These are phyloP conservation scores for Montipora cactus DNA, from an alignment of 64 coral and sea anemone species.

Conservation along the genomic window DNA sequence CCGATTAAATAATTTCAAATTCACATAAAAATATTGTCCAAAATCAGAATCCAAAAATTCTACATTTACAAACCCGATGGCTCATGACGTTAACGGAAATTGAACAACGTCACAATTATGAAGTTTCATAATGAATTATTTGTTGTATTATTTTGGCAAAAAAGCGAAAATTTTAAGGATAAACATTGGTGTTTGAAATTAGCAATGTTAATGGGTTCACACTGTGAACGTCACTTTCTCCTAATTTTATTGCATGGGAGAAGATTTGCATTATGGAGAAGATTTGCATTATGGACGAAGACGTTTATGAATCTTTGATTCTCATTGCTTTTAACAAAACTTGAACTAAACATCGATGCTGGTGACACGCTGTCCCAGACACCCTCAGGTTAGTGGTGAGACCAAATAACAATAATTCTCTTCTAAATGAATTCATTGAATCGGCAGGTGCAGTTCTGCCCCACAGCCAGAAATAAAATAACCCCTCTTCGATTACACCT, in stretches of 20 bases:
- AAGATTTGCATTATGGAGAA: background rate
- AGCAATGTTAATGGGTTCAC: background rate
- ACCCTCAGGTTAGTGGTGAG: no score
- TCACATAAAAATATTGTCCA: no score
- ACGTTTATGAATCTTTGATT: no score
- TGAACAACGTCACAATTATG: no score
- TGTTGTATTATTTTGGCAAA: background rate
- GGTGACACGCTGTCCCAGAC: no score
- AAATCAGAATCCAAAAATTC: no score
- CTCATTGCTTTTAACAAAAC: no score
- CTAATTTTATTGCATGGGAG: background rate
- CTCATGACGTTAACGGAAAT: no score
- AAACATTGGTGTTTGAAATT: background rate
- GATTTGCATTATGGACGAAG: background rate
- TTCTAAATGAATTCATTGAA: background rate
- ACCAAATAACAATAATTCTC: background rate
- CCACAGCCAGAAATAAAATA: background rate
- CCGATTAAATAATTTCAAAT: no score
- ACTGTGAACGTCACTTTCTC: background rate
- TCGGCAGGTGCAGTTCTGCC: background rate
- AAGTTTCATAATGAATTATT: no score
- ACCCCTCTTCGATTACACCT: background rate
- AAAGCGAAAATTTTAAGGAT: background rate
- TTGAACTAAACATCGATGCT: no score
- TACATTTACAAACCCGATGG: no score